Percentiles rank a stretch among this genome's conserved stretches.
Evolutionary conservation across 2,113 vertebrate species (phyloP).

Genomic region (Syngnathoides biaculeatus): DNA sequence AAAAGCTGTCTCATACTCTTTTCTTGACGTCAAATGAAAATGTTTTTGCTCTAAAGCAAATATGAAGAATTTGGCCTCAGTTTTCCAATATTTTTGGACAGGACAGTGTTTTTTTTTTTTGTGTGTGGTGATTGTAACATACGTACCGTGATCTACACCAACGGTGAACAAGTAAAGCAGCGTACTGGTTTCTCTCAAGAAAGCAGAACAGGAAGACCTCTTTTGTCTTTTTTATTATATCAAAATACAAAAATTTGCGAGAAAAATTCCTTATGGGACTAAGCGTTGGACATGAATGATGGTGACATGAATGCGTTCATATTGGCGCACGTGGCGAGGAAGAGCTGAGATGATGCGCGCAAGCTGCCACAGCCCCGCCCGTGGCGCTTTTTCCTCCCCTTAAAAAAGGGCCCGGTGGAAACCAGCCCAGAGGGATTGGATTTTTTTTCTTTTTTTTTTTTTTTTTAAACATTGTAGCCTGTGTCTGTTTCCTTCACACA

Average conservation of each 20-base stretch:
- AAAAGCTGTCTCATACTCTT: background rate
- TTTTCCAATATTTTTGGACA: no score
- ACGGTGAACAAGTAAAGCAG: background rate
- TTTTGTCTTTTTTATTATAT: slow-evolving; percentile 79
- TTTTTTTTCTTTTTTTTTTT: slow-evolving; percentile 25
- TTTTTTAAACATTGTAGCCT: slow-evolving; percentile 48
- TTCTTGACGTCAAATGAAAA: background rate
- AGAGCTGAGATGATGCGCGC: slow-evolving; percentile 61
- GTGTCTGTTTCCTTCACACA: slow-evolving; percentile 46
- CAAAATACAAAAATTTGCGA: slow-evolving; percentile 82
- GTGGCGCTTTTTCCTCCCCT: slow-evolving; percentile 45
- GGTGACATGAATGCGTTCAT: slow-evolving; percentile 71
- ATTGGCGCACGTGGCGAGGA: slow-evolving; percentile 55
- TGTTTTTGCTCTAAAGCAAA: no score
- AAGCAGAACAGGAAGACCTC: slow-evolving; percentile 26
- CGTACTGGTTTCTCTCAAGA: background rate
- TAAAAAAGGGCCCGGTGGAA: slow-evolving; percentile 47
- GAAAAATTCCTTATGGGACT: slow-evolving; percentile 75
- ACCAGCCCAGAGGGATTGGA: slow-evolving; percentile 39
- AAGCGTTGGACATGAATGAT: slow-evolving; percentile 77
- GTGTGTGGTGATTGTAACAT: background rate
- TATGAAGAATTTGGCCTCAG: no score
- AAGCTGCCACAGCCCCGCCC: slow-evolving; percentile 55
- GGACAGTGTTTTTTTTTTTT: no score
- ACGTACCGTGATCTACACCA: background rate